Conservation (phyloP, 2,113 vertebrate species). For the Nyctibius bracteatus region DNA sequence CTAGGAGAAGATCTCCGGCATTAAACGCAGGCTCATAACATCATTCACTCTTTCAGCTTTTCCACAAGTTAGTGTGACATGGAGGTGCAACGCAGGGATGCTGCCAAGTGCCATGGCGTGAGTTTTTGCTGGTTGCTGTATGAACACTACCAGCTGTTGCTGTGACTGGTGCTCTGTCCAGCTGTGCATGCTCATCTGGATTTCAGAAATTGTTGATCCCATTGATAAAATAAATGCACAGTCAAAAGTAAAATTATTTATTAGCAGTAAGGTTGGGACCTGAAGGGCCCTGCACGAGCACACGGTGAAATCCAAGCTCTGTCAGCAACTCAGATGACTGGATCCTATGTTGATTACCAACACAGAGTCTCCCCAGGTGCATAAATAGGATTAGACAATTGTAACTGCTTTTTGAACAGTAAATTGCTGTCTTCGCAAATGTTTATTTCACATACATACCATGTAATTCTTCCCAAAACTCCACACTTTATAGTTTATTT, state of each 20-base stretch:
- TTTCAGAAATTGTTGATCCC: background rate
- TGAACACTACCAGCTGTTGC: background rate
- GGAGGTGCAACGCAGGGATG: background rate
- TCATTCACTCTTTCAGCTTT: background rate
- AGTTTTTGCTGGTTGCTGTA: background rate
- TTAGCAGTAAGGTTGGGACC: background rate
- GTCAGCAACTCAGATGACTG: background rate
- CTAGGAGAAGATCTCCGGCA: background rate
- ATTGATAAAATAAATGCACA: background rate
- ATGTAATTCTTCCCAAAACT: background rate
- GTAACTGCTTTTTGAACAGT: conserved; percentile 22
- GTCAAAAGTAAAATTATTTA: background rate
- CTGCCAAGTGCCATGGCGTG: background rate
- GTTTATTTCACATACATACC: background rate
- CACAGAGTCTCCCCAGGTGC: background rate
- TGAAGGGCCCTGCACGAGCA: background rate
- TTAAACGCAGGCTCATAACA: background rate
- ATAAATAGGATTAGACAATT: background rate
- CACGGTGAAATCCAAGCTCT: background rate
- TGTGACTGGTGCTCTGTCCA: background rate
- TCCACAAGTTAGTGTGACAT: background rate
- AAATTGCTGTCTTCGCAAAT: conserved; percentile 50
- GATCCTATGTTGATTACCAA: background rate
- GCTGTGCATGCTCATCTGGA: background rate
- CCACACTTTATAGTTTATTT: conserved; percentile 17